These are phyloP conservation scores for Apogon talboti DNA, from an alignment of 2,797 vertebrate species.

Conservation along the genomic window DNA sequence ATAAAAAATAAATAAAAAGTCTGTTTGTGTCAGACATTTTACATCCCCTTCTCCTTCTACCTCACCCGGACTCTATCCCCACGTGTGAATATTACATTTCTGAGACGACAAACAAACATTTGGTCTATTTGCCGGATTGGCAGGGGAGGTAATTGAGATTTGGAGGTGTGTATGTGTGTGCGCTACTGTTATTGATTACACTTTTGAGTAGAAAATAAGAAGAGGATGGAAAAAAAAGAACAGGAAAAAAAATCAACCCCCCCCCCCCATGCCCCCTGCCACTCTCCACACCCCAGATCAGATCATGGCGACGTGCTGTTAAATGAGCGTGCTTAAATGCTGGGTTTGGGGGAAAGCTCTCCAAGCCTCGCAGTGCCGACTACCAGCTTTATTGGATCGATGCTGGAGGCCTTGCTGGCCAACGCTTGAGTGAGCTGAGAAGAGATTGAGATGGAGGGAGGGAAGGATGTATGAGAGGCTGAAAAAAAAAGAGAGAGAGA, in stretches of 20 bases:
- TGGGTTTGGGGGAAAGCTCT: constrained; percentile 61
- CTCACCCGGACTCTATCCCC: constrained; percentile 24
- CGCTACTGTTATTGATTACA: constrained; percentile 71
- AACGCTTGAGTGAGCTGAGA: constrained; percentile 60
- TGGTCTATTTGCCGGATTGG: constrained; percentile 47
- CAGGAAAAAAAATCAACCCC: constrained; percentile 21
- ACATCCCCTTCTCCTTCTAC: not conserved
- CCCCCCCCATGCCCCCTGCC: not conserved
- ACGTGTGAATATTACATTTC: constrained; percentile 51
- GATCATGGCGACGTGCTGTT: constrained; percentile 55
- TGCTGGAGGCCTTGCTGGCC: constrained; percentile 63
- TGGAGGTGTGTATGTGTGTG: constrained; percentile 28
- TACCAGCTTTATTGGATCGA: constrained; percentile 79
- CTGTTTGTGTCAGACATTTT: constrained; percentile 4
- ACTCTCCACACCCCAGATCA: constrained; percentile 30
- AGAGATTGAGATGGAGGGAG: constrained; percentile 55
- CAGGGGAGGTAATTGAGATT: constrained; percentile 61
- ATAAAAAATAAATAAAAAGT: constrained; percentile 26
- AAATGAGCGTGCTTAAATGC: constrained; percentile 70
- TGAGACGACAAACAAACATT: constrained; percentile 51
- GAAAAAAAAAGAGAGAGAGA: constrained; percentile 18
- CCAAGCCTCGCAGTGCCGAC: constrained; percentile 46
- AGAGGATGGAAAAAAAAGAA: constrained; percentile 14
- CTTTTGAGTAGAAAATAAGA: constrained; percentile 62
- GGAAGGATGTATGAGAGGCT: constrained; percentile 2